Evolutionary conservation across 2,888 invertebrate species (phyloP).

Genomic region (Athalia cordata): DNA sequence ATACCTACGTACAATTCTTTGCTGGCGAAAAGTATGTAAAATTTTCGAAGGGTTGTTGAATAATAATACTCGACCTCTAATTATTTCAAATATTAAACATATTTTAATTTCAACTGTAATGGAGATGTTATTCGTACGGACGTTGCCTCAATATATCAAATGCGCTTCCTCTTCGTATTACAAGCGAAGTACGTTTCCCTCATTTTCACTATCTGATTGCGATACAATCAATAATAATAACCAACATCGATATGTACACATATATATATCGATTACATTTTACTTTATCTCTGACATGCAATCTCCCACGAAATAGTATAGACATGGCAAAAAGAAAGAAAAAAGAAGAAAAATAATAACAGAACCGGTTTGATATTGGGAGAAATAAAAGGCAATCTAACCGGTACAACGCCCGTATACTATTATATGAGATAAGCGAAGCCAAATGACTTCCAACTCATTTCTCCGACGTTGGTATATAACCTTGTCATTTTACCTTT

Average conservation of each 20-base stretch:
- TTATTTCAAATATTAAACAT: too few relatives aligned
- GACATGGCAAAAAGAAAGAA: not conserved
- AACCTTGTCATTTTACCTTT: not conserved
- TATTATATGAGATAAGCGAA: not conserved
- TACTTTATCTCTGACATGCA: not conserved
- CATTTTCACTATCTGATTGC: not conserved
- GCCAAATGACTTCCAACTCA: not conserved
- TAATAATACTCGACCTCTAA: not conserved
- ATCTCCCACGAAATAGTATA: not conserved
- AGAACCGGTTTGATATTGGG: not conserved
- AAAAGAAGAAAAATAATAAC: not conserved
- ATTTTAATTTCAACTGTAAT: too few relatives aligned
- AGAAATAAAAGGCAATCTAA: not conserved
- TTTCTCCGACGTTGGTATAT: not conserved
- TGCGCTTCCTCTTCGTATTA: not conserved
- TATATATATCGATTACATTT: not conserved
- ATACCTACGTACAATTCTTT: conserved; percentile 2
- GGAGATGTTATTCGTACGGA: too few relatives aligned
- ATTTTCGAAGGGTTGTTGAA: not conserved
- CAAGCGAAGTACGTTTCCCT: too few relatives aligned
- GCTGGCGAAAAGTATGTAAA: not conserved
- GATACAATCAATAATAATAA: not conserved
- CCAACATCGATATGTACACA: not conserved
- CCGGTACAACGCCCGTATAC: not conserved
- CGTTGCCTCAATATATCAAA: too few relatives aligned